These are phyloP conservation scores for Drosophila robusta DNA, from an alignment of 2,888 invertebrate genomes.

Conservation along the genomic window DNA sequence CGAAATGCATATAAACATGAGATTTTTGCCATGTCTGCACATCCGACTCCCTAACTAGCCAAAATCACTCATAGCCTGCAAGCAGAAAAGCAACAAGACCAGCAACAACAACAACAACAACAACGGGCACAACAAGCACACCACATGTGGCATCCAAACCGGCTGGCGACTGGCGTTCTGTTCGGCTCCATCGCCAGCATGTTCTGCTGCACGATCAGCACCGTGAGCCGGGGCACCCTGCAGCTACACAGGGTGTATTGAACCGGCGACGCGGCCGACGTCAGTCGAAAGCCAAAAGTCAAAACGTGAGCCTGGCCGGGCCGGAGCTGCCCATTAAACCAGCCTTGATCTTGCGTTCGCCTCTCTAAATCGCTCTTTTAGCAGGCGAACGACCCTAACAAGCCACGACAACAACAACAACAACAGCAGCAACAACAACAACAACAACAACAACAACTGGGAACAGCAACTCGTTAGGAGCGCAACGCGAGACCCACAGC, in stretches of 20 bases:
- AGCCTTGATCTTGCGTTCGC: slow-evolving; percentile 51
- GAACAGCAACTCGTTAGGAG: slow-evolving; percentile 61
- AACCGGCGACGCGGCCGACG: slow-evolving; percentile 44
- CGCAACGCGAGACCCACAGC: slow-evolving; percentile 49
- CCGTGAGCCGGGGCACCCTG: slow-evolving; percentile 68
- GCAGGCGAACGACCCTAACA: slow-evolving; percentile 75
- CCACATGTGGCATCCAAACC: slow-evolving; percentile 74
- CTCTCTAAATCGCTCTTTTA: slow-evolving; percentile 75
- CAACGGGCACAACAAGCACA: slow-evolving; percentile 32
- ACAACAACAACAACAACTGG: slow-evolving; percentile 7
- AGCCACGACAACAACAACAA: slow-evolving; percentile 37
- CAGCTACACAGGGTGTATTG: slow-evolving; percentile 78
- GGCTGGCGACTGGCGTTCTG: slow-evolving; percentile 26
- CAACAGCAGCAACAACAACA: slow-evolving; percentile 24
- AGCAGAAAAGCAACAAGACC: slow-evolving; percentile 1
- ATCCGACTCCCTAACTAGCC: slow-evolving; percentile 71
- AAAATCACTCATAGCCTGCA: slow-evolving; percentile 72
- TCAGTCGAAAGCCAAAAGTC: slow-evolving; percentile 71
- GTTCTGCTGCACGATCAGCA: slow-evolving; percentile 57
- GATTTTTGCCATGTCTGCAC: slow-evolving; percentile 65
- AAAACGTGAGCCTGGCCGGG: slow-evolving; percentile 75
- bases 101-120: slow-evolving; percentile 19
- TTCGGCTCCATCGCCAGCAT: slow-evolving; percentile 38
- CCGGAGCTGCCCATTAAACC: slow-evolving; percentile 45
- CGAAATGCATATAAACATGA: slow-evolving; percentile 81